Base-by-base conservation (phyloP, 2,113 vertebrate species). In the Chrysochloris asiatica region DNA sequence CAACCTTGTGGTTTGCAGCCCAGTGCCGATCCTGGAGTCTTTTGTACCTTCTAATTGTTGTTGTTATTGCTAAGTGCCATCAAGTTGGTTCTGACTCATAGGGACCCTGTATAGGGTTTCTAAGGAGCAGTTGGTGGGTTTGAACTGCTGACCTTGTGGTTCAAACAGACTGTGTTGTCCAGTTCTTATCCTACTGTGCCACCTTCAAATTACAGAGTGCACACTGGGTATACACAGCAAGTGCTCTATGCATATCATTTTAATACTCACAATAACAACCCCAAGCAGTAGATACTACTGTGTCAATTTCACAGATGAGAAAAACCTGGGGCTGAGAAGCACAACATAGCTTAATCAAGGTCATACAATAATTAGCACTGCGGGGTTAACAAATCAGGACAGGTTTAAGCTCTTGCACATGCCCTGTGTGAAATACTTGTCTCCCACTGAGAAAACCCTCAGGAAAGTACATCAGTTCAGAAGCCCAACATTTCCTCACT, bases 171-270 rank as follows among this genome's bases (percentile, higher is more conserved):
- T n/a, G n/a, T n/a, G n/a, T n/a, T n/a, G n/a, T n/a, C n/a, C 54
- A 56, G 7, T 22, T 16, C 54, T 22, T 56, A 56, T 21, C 54
- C 54, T 22, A 56, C 11, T 21, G 54, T 21, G 54, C 24, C 54
- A 13, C n/a, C n/a, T n/a, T n/a, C 85, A 54, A 38, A 6, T 24
- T 87, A 38, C 30, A 16, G 52, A 85, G 38, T 14, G 38, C n/a
- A 30, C 6, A 10, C 36, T 36, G 43, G 36, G 36, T 6, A 36
- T 0, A 0, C 1, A 0, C 1, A 5, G 28, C 4, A 4, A 36
- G 48, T 36, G 22, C 5, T 75, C 48, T 19, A 1, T 6, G 71
- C 1, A 19, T 21, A 30, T 50, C 12, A 0, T 14, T 61, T n/a
- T 8, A 22, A 54, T 43, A 30, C 17, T 78, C 41, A 38, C 8